Base-by-base conservation (phyloP, 2,113 vertebrate species). In the Rhombomys opimus region DNA sequence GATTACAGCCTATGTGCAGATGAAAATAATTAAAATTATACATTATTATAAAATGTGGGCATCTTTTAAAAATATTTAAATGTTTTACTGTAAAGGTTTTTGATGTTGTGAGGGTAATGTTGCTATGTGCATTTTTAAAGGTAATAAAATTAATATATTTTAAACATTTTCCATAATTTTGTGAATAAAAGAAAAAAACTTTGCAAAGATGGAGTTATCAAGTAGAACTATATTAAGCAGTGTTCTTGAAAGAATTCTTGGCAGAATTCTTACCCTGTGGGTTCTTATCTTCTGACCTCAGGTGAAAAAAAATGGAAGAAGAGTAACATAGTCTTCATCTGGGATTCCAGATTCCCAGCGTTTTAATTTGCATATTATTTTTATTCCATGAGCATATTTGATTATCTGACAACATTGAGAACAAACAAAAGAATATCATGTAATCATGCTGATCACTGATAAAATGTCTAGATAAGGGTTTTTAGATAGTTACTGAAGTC, bases 61-160 rank as follows among this genome's bases (percentile, higher is more conserved):
- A 59, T 85, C 59, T 81, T 94, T 86, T 15, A 13, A 87, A 81
- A 38, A 10, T 2, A 84, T 72, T 73, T 72, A 70, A 78, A 65
- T 90, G 6, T 41, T 84, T 97, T 89, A 7, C 54, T 38, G 88
- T 89, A 57, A 95, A 70, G 75, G 73, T 81, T 46, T 77, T 76
- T 41, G 25, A 90, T 88, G 4, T 75, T 27, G 75, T 80, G 25
- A 38, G 84, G 10, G 59, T 59, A 77, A 59, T 88, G 30, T 86
- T 78, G 93, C 88, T 89, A 32, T 73, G 52, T 85, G 52, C 65
- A 14, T 41, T 82, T 72, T 92, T 90, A 75, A 41, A 61, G 22
- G 25, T 30, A 41, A 76, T 86, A 57, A 4, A 9, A 15, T 41
- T 84, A 84, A 67, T 6, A 1, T 41, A 50, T 32, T 89, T 89